These are phyloP conservation scores for Drosophila teissieri DNA, from an alignment of 1,140 invertebrate species.

Conservation along the genomic window DNA sequence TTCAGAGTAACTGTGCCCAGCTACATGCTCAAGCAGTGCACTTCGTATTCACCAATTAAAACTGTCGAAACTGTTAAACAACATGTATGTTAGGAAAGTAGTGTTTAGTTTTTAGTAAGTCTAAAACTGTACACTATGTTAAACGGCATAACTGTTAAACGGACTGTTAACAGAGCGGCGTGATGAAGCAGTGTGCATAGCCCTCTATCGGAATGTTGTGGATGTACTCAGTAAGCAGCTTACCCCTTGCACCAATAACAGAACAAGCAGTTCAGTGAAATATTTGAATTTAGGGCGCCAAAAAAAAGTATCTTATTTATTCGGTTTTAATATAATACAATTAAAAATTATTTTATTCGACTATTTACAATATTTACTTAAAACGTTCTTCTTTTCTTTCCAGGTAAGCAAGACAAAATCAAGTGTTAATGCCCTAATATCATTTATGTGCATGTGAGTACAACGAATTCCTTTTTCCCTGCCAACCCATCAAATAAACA, in stretches of 20 bases:
- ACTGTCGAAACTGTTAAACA: not conserved
- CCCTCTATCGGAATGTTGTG: not conserved
- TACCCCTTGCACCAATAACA: not conserved
- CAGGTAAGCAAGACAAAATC: slow-evolving; percentile 24
- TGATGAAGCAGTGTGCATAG: not conserved
- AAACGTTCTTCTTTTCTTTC: slow-evolving; percentile 1
- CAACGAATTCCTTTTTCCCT: not conserved
- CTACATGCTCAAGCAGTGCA: not conserved
- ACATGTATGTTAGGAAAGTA: no score
- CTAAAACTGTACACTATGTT: no score
- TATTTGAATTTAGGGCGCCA: not conserved
- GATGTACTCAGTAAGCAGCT: not conserved
- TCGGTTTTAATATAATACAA: no score
- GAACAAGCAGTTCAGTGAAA: slow-evolving; percentile 6
- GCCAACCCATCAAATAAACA: slow-evolving; percentile 16
- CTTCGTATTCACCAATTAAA: no score
- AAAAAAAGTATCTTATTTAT: no score
- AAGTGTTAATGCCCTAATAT: not conserved
- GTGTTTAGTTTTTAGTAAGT: no score
- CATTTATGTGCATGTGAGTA: slow-evolving; percentile 24
- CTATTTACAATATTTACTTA: slow-evolving; percentile 3
- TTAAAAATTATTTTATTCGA: no score
- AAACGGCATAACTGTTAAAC: no score
- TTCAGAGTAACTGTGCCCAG: not conserved
- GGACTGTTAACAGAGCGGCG: not conserved